phyloP scores from a whole-genome alignment of 2,113 vertebrate species.

The Smithornis capensis region DNA sequence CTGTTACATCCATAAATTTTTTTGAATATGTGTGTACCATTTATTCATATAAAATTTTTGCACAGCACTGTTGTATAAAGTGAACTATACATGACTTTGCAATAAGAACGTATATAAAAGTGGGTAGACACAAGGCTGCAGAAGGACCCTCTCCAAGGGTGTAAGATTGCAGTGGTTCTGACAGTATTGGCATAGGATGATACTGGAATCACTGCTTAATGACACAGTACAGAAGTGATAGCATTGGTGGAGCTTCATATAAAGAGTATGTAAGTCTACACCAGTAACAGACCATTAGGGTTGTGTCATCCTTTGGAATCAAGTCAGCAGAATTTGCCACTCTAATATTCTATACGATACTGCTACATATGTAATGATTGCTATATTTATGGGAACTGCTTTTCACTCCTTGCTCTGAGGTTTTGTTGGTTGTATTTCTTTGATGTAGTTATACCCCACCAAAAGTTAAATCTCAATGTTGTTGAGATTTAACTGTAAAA shows the following conservation, averaged over 20 bases:
- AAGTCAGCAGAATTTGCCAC: not conserved
- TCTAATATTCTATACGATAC: not conserved
- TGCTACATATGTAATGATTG: not conserved
- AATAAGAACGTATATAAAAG: not conserved
- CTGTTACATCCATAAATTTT: not conserved
- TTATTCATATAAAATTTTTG: not conserved
- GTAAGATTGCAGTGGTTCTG: not conserved
- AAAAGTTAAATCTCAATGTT: not conserved
- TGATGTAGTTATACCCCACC: not conserved
- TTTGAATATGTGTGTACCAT: not conserved
- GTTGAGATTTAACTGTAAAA: too few species aligned
- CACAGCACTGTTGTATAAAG: not conserved
- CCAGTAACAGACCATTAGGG: not conserved
- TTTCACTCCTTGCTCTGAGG: not conserved
- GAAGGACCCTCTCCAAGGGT: not conserved
- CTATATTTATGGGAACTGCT: not conserved
- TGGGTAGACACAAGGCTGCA: not conserved
- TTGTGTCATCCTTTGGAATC: not conserved
- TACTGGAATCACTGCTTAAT: not conserved
- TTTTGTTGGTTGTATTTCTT: not conserved
- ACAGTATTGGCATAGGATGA: not conserved
- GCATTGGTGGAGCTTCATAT: not conserved
- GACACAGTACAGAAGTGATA: not conserved
- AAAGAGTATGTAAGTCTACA: not conserved
- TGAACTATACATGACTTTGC: not conserved